These are phyloP conservation scores for Conopomorpha cramerella DNA, from an alignment of 1,140 invertebrate species.

Conservation along the genomic window DNA sequence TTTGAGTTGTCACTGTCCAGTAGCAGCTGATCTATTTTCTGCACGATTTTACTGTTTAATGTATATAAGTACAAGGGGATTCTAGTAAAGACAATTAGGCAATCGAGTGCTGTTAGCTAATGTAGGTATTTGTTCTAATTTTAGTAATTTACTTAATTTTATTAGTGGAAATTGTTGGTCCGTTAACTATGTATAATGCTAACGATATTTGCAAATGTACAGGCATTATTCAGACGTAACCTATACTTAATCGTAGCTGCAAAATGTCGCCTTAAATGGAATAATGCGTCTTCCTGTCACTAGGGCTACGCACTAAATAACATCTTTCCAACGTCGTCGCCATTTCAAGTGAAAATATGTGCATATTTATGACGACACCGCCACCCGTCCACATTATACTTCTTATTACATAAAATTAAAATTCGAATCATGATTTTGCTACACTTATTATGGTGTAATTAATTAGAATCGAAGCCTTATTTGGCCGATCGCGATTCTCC, in stretches of 20 bases:
- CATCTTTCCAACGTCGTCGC: neutral
- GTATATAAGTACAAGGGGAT: too few species aligned
- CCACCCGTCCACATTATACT: conserved; percentile 4
- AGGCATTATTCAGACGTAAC: too few species aligned
- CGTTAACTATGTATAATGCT: too few species aligned
- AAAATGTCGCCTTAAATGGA: conserved; percentile 1
- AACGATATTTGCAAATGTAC: too few species aligned
- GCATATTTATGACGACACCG: conserved; percentile 8
- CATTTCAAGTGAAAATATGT: conserved; percentile 10
- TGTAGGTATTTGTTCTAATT: too few species aligned
- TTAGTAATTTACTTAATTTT: too few species aligned
- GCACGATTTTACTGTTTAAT: too few species aligned
- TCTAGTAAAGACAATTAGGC: too few species aligned
- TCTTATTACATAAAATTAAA: conserved; percentile 19
- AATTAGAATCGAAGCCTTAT: conserved; percentile 30
- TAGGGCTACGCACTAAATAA: conserved; percentile 3
- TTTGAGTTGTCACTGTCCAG: too few species aligned
- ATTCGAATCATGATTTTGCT: conserved; percentile 30
- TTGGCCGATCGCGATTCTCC: conserved; percentile 20
- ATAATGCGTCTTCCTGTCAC: conserved; percentile 10
- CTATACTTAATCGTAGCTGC: neutral
- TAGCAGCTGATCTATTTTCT: too few species aligned
- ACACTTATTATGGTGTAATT: conserved; percentile 32
- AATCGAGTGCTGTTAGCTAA: too few species aligned
- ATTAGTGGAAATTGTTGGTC: too few species aligned